Conservation (phyloP, 2,888 invertebrate genomes). For the Cerastoderma edule region DNA sequence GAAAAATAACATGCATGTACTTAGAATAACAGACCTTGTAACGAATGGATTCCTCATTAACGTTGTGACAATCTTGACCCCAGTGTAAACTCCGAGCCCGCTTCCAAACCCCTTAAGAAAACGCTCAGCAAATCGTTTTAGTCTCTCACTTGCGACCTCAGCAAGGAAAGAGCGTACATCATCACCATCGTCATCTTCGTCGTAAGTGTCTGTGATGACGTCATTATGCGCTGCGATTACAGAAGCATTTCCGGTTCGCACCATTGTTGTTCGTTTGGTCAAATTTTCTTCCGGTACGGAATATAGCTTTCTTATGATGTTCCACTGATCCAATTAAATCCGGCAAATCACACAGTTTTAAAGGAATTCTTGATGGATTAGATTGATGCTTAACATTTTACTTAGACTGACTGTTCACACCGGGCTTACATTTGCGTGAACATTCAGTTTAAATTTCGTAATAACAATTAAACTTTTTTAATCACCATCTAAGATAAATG, state of each 20-base stretch:
- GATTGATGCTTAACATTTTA: no score
- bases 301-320: not conserved
- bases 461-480: no score
- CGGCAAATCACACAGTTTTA: no score
- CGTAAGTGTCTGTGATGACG: slow-evolving; percentile 10
- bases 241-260: no score
- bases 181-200: slow-evolving; percentile 39
- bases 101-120: slow-evolving; percentile 71
- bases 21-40: slow-evolving; percentile 67
- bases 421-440: no score
- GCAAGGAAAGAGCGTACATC: not conserved
- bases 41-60: slow-evolving; percentile 73
- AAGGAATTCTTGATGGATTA: no score
- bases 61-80: slow-evolving; percentile 68
- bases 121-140: slow-evolving; percentile 49
- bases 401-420: no score
- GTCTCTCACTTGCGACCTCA: slow-evolving; percentile 21
- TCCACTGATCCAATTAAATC: not conserved
- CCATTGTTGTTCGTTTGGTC: no score
- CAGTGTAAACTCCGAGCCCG: slow-evolving; percentile 68
- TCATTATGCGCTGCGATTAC: slow-evolving; percentile 15
- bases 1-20: no score
- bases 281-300: not conserved
- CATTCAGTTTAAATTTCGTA: no score
- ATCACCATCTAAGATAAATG: no score